Evolutionary conservation across 2,797 vertebrate genomes (phyloP), one percentile per base, ranked within the genome.

Genomic region (Chelon labrosus): DNA sequence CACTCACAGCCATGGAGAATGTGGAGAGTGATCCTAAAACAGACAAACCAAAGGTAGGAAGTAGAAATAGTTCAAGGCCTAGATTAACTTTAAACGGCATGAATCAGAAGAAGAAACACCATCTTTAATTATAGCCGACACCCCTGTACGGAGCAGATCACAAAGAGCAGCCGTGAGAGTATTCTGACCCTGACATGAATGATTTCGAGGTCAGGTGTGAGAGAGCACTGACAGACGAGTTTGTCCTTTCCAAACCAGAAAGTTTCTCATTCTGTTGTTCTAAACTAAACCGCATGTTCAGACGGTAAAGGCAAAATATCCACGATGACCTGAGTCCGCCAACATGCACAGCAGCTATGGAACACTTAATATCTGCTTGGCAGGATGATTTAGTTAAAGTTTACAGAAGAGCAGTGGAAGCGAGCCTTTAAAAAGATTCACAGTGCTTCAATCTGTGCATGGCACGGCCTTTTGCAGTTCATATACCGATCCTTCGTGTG

Each of bases 1-100:
- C 97, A 0, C 92, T 99, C 80, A 97, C 97, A 0, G 97, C 97
- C n/a, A 96, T 99, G 97, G 98, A 99, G 92, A 99, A 98, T 0
- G 96, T 99, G 66, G 98, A 98, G 81, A 96, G 95, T 44, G 96
- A 99, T 83, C 92, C 95, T 0, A 99, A 98, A 93, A 95, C 97
- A 0, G 98, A 99, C 87, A 95, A 95, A 75, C 98, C 98, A 42
- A 97, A 98, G 96, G 98, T 98, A 89, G 14, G 60, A 54, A 25
- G 5, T 7, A 1, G 6, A 12, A 14, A 1, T 25, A 2, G 12
- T 58, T n/a, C 19, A 1, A 0, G 10, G 12, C 20, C 27, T 12
- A 13, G 1, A 39, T 53, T 8, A 38, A 27, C 60, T 42, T 7
- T 9, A 64, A 60, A 49, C 14, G 12, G 31, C 25, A 0, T 12